These are phyloP conservation scores for Linnaemya tessellans DNA, from an alignment of 2,888 invertebrate species.

Conservation along the genomic window DNA sequence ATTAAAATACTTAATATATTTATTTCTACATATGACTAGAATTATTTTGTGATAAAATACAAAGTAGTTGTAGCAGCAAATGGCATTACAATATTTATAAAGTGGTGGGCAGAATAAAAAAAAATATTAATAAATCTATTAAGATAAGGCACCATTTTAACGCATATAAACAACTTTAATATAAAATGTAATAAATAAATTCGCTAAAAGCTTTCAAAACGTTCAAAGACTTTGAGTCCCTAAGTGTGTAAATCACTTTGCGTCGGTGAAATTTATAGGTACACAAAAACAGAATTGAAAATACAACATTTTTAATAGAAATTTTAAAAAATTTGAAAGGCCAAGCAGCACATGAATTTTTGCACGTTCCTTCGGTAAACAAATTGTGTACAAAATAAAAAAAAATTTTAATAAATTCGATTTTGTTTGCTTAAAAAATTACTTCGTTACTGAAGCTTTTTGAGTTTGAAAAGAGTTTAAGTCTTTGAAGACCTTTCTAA, in stretches of 20 bases:
- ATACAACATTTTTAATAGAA: too few relatives aligned
- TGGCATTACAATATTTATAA: constrained; percentile 38
- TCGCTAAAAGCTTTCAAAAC: neutral
- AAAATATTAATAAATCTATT: constrained; percentile 8
- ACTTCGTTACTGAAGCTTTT: too few relatives aligned
- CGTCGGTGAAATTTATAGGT: too few relatives aligned
- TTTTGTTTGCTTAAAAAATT: too few relatives aligned
- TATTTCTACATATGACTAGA: constrained; percentile 46
- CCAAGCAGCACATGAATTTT: too few relatives aligned
- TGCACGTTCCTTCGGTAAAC: too few relatives aligned
- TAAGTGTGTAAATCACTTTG: too few relatives aligned
- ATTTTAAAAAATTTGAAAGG: too few relatives aligned
- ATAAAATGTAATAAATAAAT: neutral
- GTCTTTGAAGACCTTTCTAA: neutral
- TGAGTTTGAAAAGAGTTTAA: neutral
- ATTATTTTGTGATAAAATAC: constrained; percentile 31
- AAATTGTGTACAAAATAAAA: too few relatives aligned
- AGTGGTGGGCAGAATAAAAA: constrained; percentile 52
- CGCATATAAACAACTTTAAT: neutral
- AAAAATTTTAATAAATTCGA: too few relatives aligned
- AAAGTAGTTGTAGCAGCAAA: constrained; percentile 14
- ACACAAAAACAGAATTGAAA: too few relatives aligned
- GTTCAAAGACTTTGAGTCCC: too few relatives aligned
- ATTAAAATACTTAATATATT: constrained; percentile 36
- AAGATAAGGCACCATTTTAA: neutral